Evolutionary conservation across 2,888 invertebrate genomes (phyloP), one percentile per base, ranked within the genome.

Genomic region (Drosophila subquinaria): DNA sequence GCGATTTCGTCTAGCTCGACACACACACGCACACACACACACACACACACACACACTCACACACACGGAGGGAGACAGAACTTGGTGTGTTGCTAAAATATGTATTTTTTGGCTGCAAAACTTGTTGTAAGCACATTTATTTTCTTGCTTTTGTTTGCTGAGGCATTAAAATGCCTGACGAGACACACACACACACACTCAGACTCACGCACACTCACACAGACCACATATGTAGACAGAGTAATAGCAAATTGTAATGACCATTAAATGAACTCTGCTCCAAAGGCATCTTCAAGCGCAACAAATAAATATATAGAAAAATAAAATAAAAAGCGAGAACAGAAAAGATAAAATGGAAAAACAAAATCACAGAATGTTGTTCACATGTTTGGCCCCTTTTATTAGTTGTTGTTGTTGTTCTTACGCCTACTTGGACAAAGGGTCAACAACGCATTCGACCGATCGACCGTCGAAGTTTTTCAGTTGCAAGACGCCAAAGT

Each of bases 241-340:
- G 35, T 43, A 38, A 30, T 48, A 17, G 61, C 51, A 56, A 71
- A 73, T 53, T 72, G 74, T 78, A 78, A 79, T 79, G 82, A 75
- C 64, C 79, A 79, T 75, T 70, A 72, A 81, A 82, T 75, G 82
- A 82, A 79, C 81, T 81, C 53, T 50, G 48, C 64, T 66, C 62
- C 38, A 43, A 64, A 43, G 56, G 13, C 33, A 45, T 5, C 48
- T 45, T 50, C 17, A 48, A 20, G 43, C 68, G 42, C 57, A 60
- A 55, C 38, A 68, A 68, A 55, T 48, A 53, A 30, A 56, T 35
- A 30, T 30, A 57, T 51, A 51, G n/a, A n/a, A 61, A 53, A 59
- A 51, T 45, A 20, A 42, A 23, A 45, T 10, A 17, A 63, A 33
- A 17, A 20, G 11, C 40, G 9, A 40, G 35, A 45, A 55, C 35